Conservation (phyloP, 2,113 vertebrate species). For the Dissostichus mawsoni region DNA sequence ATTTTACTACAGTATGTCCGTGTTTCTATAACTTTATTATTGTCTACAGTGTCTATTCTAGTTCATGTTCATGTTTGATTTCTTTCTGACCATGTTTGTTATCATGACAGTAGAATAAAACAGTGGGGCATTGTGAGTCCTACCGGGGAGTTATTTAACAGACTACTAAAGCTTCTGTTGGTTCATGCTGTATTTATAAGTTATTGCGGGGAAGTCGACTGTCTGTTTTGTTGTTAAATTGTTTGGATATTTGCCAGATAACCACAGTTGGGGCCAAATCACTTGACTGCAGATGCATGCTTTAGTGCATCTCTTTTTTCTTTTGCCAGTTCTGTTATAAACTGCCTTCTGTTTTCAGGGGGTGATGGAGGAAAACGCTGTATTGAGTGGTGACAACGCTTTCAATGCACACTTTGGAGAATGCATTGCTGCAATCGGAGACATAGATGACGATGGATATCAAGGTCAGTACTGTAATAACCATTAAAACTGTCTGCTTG, state of each 20-base stretch:
- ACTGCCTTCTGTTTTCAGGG: constrained; percentile 85
- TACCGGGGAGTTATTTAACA: constrained; percentile 7
- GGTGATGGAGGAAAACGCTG: constrained; percentile 89
- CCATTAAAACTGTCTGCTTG: neutral
- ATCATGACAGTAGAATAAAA: constrained; percentile 16
- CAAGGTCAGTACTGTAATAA: constrained; percentile 84
- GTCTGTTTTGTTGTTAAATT: constrained; percentile 22
- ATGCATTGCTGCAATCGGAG: constrained; percentile 89
- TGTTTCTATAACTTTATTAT: neutral
- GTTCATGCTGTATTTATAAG: constrained; percentile 29
- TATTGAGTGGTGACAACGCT: constrained; percentile 86
- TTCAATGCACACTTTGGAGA: constrained; percentile 98
- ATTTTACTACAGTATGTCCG: constrained; percentile 6
- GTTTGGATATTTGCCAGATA: constrained; percentile 22
- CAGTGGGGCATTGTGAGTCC: constrained; percentile 10
- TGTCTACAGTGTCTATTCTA: neutral
- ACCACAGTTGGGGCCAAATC: constrained; percentile 9
- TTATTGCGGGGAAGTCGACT: constrained; percentile 18
- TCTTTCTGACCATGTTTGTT: constrained; percentile 30
- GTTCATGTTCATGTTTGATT: constrained; percentile 16
- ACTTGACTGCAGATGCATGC: constrained; percentile 15
- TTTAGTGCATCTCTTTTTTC: neutral
- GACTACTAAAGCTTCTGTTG: constrained; percentile 31
- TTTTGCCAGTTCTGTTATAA: constrained; percentile 20
- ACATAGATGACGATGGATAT: constrained; percentile 95